A percentile compares a stretch with the other conserved stretches of the same genome.
Conservation (phyloP, 1,140 invertebrate genomes). For the Cotesia chilonis region DNA sequence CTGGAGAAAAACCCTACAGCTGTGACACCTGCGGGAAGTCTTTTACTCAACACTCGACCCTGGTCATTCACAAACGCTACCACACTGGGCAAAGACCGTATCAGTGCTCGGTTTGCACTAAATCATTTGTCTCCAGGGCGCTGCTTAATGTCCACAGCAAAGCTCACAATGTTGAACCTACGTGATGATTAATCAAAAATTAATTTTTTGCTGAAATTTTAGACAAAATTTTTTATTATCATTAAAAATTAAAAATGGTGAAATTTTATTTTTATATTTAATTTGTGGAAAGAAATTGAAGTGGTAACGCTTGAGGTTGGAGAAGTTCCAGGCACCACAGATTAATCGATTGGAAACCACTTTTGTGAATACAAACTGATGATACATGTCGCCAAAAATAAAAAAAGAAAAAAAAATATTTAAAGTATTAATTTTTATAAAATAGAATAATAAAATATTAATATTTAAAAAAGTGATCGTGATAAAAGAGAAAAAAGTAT, state of each 20-base stretch:
- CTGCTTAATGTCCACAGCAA: slow-evolving; percentile 56
- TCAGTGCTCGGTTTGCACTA: slow-evolving; percentile 68
- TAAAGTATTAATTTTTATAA: slow-evolving; percentile 28
- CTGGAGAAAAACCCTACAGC: slow-evolving; percentile 77
- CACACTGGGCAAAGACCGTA: slow-evolving; percentile 75
- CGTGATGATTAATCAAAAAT: too few relatives aligned
- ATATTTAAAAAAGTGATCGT: slow-evolving; percentile 32
- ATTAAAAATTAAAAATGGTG: too few relatives aligned
- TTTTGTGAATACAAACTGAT: too few relatives aligned
- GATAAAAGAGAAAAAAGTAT: slow-evolving; percentile 28
- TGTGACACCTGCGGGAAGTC: slow-evolving; percentile 80
- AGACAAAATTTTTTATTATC: too few relatives aligned
- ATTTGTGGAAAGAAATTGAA: too few relatives aligned
- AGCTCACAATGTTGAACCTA: slow-evolving; percentile 37
- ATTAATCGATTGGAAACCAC: too few relatives aligned
- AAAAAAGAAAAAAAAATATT: background rate
- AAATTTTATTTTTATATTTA: too few relatives aligned
- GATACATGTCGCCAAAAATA: background rate
- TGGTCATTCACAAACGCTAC: slow-evolving; percentile 71
- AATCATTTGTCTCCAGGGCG: slow-evolving; percentile 64
- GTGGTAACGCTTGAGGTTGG: too few relatives aligned
- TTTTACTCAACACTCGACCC: slow-evolving; percentile 77
- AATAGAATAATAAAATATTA: slow-evolving; percentile 25
- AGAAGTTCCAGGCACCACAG: too few relatives aligned
- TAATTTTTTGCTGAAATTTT: too few relatives aligned